phyloP scores from a whole-genome alignment of 2,113 vertebrate genomes.

The Conger conger region DNA sequence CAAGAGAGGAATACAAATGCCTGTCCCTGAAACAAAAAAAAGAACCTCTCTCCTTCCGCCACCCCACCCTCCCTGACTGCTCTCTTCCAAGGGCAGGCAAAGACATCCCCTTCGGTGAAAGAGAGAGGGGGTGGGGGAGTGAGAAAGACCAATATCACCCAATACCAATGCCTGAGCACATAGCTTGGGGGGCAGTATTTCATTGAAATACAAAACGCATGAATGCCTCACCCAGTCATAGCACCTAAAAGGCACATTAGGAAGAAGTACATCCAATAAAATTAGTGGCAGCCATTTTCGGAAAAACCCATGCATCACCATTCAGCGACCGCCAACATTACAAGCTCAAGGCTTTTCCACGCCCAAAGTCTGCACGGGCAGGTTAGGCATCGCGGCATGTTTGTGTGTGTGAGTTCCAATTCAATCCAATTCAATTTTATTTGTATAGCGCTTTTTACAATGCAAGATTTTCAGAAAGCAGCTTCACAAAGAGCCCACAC shows the following conservation, averaged over 20 bases:
- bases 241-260: neutral
- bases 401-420: conserved; percentile 15
- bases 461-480: too few relatives aligned
- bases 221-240: conserved; percentile 44
- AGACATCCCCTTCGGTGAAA: conserved; percentile 60
- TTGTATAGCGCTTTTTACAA: too few relatives aligned
- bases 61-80: conserved; percentile 55
- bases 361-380: conserved; percentile 12
- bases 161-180: conserved; percentile 39
- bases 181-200: conserved; percentile 11
- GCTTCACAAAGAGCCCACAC: too few relatives aligned
- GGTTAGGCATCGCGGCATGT: neutral
- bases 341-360: conserved; percentile 17
- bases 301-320: neutral
- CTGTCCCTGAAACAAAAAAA: conserved; percentile 55
- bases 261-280: neutral
- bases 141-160: conserved; percentile 48
- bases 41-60: conserved; percentile 24
- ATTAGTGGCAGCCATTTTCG: neutral
- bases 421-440: too few relatives aligned
- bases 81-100: conserved; percentile 72
- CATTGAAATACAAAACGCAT: conserved; percentile 52
- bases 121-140: conserved; percentile 22
- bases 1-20: conserved; percentile 74
- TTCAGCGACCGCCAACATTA: conserved; percentile 6